Evolutionary conservation across 2,113 vertebrate species (phyloP), one percentile per base, ranked within the genome.

Genomic region (Serilophus lunatus): DNA sequence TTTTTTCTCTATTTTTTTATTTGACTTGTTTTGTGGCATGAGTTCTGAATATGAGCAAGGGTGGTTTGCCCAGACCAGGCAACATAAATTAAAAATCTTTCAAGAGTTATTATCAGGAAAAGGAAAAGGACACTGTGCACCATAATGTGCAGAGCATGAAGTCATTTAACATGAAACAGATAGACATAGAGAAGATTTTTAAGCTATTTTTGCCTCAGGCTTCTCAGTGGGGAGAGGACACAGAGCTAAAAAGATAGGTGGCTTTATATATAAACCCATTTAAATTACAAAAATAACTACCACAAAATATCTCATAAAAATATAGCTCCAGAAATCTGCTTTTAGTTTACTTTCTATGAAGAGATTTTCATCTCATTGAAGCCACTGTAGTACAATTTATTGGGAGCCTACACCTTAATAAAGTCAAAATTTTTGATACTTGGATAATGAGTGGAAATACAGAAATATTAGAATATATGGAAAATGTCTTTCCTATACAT

Each of bases 211-310:
- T 91, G 42, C 82, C 38, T 94, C 26, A 86, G 50, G 79, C 76
- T 86, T 95, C 72, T 89, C 54, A 84, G 29, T 72, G 51, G 57
- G 38, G 14, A 94, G 20, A 70, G 13, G 25, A 80, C 56, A 85
- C 18, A 66, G 63, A 94, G 56, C 88, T 83, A 84, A 83, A 96
- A 75, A 45, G 57, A 91, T 94, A 40, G 45, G 23, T 81, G 68
- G 38, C 33, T 93, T 82, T 96, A 95, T 94, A 92, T 90, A 88
- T 79, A 96, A 70, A 29, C 8, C 72, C 13, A 84, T 92, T 92
- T 86, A 95, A 92, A 86, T 76, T 25, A 70, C 14, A 93, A 75
- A 97, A 94, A 92, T 85, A 89, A 35, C 8, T 86, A 80, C 93
- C 61, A 69, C 83, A 83, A 92, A 14, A 3, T 53, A 49, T 44